phyloP scores from a whole-genome alignment of 2,888 invertebrate genomes.

The Eilema caniola region DNA sequence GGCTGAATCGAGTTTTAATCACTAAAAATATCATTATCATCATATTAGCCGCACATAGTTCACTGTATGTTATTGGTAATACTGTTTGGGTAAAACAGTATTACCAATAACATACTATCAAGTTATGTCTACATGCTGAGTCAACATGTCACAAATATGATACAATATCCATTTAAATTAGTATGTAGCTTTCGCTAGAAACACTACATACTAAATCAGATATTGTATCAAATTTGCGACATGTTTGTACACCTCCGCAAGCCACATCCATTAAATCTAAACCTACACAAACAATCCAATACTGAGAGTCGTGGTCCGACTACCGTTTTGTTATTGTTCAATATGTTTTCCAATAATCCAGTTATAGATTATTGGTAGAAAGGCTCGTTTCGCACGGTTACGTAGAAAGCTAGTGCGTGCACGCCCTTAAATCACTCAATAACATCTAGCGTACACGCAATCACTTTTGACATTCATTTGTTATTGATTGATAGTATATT shows the following conservation, averaged over 20 bases:
- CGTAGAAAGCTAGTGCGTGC: slow-evolving; percentile 66
- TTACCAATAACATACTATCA: too few relatives aligned
- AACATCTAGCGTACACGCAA: slow-evolving; percentile 38
- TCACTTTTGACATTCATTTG: slow-evolving; percentile 43
- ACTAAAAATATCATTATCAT: too few relatives aligned
- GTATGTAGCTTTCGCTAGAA: too few relatives aligned
- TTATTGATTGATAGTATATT: slow-evolving; percentile 23
- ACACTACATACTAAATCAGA: too few relatives aligned
- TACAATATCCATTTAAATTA: too few relatives aligned
- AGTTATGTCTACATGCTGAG: too few relatives aligned
- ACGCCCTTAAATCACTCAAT: slow-evolving; percentile 57
- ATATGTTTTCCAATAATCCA: slow-evolving; percentile 85
- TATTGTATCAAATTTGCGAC: not conserved
- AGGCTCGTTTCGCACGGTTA: slow-evolving; percentile 74
- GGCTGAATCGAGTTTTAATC: too few relatives aligned
- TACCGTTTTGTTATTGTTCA: slow-evolving; percentile 84
- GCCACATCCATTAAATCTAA: slow-evolving; percentile 57
- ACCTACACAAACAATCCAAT: slow-evolving; percentile 55
- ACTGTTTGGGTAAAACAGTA: too few relatives aligned
- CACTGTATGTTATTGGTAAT: too few relatives aligned
- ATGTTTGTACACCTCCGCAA: not conserved
- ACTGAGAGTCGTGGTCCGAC: slow-evolving; percentile 73
- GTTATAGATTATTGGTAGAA: slow-evolving; percentile 75
- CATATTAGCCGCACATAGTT: too few relatives aligned
- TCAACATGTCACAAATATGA: too few relatives aligned